Evolutionary conservation across 2,113 vertebrate genomes (phyloP), one percentile per base, ranked within the genome.

Genomic region (Archocentrus centrarchus): DNA sequence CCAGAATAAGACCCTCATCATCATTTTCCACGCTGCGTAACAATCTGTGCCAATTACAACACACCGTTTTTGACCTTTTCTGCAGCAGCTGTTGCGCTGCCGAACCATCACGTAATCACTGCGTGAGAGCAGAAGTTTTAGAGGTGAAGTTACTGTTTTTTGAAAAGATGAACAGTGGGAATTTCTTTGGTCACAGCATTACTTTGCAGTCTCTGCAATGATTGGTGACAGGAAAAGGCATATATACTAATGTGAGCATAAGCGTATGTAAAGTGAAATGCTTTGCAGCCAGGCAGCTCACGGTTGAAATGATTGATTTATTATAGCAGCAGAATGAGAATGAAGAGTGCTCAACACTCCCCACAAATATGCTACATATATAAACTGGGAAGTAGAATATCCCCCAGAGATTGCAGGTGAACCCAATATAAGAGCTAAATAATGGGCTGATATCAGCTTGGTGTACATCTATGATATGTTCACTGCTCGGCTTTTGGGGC

Each of bases 1-100:
- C 89, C 86, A 7, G 15, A 83, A 81, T 84, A 75, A 83, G 68
- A 83, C 63, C 81, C 35, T 30, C 10, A 10, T 79, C 60, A 7
- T 75, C 62, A 59, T 75, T 17, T 18, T 20, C 44, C 15, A 18
- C 0, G n/a, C 77, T 35, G 44, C 14, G 17, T 58, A n/a, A 37
- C 60, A 85, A 39, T 73, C 47, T 13, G 20, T 55, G 50, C 10
- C 79, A 44, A 78, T 64, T 35, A 79, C 37, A 82, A 15, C 5
- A 13, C n/a, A 13, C 30, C n/a, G 1, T 15, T 20, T 80, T 41
- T 58, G 37, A 64, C 61, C 39, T 83, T 87, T 89, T 75, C 11
- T 11, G 15, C 22, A 20, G 60, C 61, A 50, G 76, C 44, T 44
- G 8, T 64, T 84, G 75, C 24, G 27, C 35, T 35, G 70, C 14